Conservation (phyloP, 1,140 invertebrate genomes). For the Saxidomus purpurata region DNA sequence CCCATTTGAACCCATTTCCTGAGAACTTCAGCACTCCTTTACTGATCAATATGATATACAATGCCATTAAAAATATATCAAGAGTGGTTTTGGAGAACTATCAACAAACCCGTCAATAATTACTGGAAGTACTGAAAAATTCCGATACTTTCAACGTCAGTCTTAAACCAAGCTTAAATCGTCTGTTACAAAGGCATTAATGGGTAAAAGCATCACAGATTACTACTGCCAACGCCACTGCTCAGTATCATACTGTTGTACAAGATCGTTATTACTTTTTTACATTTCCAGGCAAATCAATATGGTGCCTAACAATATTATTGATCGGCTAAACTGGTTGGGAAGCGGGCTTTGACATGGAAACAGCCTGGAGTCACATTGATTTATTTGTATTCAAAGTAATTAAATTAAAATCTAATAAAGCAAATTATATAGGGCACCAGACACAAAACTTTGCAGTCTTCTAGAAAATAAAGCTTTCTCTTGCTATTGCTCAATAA, state of each 20-base stretch:
- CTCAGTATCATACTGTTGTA: neutral
- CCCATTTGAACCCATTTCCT: too few relatives aligned
- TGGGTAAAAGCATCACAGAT: neutral
- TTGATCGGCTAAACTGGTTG: neutral
- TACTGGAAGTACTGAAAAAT: neutral
- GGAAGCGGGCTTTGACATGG: slow-evolving; percentile 8
- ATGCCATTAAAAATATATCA: too few relatives aligned
- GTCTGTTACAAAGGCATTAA: neutral
- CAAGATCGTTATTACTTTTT: neutral
- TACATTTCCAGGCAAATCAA: slow-evolving; percentile 20
- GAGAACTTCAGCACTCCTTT: too few relatives aligned
- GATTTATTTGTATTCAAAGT: slow-evolving; percentile 12
- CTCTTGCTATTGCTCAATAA: too few relatives aligned
- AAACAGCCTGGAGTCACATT: slow-evolving; percentile 5
- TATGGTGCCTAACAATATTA: slow-evolving; percentile 9
- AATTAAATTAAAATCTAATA: neutral
- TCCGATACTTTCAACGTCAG: neutral
- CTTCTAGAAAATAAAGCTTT: too few relatives aligned
- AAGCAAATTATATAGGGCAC: neutral
- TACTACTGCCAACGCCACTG: neutral
- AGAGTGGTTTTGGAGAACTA: neutral
- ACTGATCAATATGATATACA: too few relatives aligned
- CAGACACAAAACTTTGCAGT: too few relatives aligned
- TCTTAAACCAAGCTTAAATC: neutral
- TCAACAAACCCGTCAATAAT: neutral